Evolutionary conservation across 2,113 vertebrate genomes (phyloP).

Genomic region (Corapipo altera): DNA sequence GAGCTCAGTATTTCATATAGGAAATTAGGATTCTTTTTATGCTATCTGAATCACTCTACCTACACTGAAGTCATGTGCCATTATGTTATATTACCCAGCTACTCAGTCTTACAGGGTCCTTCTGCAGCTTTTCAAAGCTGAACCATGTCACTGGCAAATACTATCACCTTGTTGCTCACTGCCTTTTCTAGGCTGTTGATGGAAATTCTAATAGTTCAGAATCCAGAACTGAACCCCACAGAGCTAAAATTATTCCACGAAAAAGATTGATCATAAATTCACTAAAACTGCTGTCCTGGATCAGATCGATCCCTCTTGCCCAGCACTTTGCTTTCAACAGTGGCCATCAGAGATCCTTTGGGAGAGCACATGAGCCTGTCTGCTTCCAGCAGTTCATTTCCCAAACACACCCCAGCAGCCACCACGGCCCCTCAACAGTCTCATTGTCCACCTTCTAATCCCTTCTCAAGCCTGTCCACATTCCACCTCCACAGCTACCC

Average conservation of each 20-base stretch:
- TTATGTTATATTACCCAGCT: neutral
- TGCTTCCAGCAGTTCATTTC: neutral
- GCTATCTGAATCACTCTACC: neutral
- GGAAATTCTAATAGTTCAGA: neutral
- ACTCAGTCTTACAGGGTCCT: neutral
- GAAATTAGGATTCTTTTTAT: neutral
- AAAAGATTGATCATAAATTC: neutral
- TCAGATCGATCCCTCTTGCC: accelerated
- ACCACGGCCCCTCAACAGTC: neutral
- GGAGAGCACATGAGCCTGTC: neutral
- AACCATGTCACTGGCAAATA: neutral
- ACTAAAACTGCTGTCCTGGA: neutral
- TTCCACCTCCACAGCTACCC: too few species aligned
- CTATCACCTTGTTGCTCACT: neutral
- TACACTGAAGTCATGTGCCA: neutral
- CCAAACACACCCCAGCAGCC: neutral
- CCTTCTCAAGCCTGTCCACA: neutral
- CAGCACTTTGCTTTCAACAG: neutral
- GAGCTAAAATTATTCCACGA: neutral
- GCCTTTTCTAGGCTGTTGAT: neutral
- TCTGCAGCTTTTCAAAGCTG: neutral
- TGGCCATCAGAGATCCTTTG: accelerated
- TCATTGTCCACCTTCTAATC: neutral
- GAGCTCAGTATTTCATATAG: neutral
- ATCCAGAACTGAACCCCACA: neutral